These are phyloP conservation scores for Pasiphila rectangulata DNA, from an alignment of 2,888 invertebrate species.

Conservation along the genomic window DNA sequence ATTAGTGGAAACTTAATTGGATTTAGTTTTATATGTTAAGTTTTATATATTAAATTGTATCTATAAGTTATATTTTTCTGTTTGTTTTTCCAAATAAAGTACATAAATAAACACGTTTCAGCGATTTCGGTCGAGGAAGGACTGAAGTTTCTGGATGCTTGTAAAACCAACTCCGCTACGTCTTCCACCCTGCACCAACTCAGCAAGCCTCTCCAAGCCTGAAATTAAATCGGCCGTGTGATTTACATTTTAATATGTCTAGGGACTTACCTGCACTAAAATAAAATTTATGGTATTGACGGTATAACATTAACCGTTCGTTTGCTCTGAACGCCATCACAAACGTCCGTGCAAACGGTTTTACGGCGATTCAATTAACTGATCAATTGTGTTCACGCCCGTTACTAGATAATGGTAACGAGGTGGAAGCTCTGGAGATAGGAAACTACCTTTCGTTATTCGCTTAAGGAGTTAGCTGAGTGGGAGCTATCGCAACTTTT, in stretches of 20 bases:
- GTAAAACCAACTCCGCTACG: slow-evolving; percentile 30
- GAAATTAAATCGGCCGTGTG: slow-evolving; percentile 77
- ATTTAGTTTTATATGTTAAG: too few relatives aligned
- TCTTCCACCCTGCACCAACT: slow-evolving; percentile 33
- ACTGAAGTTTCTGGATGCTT: background rate
- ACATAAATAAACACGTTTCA: too few relatives aligned
- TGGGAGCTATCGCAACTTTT: too few relatives aligned
- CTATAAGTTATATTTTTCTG: too few relatives aligned
- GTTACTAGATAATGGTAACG: slow-evolving; percentile 9
- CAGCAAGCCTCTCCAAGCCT: slow-evolving; percentile 69
- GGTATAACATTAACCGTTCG: slow-evolving; percentile 54
- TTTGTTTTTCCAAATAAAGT: too few relatives aligned
- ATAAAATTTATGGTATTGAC: slow-evolving; percentile 73
- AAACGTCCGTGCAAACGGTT: slow-evolving; percentile 33
- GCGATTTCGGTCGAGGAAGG: background rate
- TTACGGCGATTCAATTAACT: slow-evolving; percentile 58
- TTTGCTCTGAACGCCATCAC: slow-evolving; percentile 34
- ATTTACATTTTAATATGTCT: slow-evolving; percentile 78
- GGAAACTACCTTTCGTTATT: background rate
- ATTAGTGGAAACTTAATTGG: background rate
- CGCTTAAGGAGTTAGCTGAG: background rate
- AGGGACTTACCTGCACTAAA: slow-evolving; percentile 74
- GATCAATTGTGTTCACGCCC: slow-evolving; percentile 28
- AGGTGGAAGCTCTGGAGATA: background rate
- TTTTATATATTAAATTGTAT: too few relatives aligned